Percentiles rank a stretch among this genome's conserved stretches.
Evolutionary conservation across 2,888 invertebrate species (phyloP).

Genomic region (Synanthedon myopaeformis): DNA sequence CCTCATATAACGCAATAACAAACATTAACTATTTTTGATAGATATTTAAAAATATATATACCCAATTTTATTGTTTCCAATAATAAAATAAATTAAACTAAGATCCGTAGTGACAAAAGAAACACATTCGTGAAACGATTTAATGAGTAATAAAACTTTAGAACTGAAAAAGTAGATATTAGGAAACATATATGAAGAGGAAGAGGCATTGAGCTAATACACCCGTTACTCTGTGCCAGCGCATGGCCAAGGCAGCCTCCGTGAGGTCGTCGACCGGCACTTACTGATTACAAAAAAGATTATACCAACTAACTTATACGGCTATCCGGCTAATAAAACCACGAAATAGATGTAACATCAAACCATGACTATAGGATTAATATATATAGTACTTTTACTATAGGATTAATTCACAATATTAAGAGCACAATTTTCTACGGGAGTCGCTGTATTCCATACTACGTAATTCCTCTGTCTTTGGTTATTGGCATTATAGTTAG

Average conservation of each 20-base stretch:
- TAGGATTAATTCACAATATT: not conserved
- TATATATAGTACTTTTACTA: not conserved
- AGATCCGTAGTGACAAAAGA: no score
- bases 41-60: no score
- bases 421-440: not conserved
- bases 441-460: not conserved
- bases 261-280: conserved; percentile 56
- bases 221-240: conserved; percentile 38
- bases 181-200: conserved; percentile 50
- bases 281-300: conserved; percentile 62
- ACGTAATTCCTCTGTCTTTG: not conserved
- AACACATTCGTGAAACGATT: no score
- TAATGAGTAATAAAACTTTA: no score
- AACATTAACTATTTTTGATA: no score
- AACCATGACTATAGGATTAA: not conserved
- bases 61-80: no score
- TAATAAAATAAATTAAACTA: no score
- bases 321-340: conserved; percentile 1
- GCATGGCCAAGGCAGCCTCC: conserved; percentile 42
- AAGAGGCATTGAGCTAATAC: conserved; percentile 44
- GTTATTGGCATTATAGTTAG: not conserved
- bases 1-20: no score
- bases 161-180: conserved; percentile 17
- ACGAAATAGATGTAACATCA: conserved; percentile 1
- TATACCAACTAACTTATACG: conserved; percentile 31